Conservation (phyloP, 1,140 invertebrate genomes). For the Wasmannia auropunctata region DNA sequence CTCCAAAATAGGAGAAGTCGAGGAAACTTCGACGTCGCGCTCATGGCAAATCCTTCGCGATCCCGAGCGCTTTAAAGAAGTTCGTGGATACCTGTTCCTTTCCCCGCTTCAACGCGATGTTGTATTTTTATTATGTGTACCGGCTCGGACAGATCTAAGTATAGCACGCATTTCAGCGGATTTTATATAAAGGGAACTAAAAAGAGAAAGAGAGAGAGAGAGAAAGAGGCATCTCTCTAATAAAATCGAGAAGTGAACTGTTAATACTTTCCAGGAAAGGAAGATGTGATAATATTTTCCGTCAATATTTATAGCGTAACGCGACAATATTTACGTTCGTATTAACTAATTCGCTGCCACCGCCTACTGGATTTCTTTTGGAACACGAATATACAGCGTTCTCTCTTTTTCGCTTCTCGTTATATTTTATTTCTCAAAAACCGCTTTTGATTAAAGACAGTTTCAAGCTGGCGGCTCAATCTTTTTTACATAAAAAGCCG, state of each 20-base stretch:
- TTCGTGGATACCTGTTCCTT: background rate
- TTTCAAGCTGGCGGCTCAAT: background rate
- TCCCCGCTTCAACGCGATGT: background rate
- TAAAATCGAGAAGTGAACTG: conserved; percentile 12
- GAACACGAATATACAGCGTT: background rate
- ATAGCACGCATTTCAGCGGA: background rate
- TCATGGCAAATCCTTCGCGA: background rate
- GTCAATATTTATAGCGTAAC: conserved; percentile 25
- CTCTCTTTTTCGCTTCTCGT: background rate
- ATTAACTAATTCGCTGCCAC: background rate
- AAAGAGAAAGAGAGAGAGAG: background rate
- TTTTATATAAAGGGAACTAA: background rate
- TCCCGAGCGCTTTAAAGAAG: background rate
- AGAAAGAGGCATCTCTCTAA: background rate
- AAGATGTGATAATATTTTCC: conserved; percentile 15
- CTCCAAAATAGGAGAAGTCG: background rate
- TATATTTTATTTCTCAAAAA: conserved; percentile 12
- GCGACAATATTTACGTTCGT: conserved; percentile 16
- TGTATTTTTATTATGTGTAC: conserved; percentile 21
- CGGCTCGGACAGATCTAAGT: background rate
- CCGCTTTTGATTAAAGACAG: background rate
- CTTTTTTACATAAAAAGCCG: background rate
- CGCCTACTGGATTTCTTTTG: background rate
- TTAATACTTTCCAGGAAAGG: background rate
- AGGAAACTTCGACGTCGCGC: background rate